Conservation (phyloP, 2,888 invertebrate genomes). For the Scaptomyza flava region DNA sequence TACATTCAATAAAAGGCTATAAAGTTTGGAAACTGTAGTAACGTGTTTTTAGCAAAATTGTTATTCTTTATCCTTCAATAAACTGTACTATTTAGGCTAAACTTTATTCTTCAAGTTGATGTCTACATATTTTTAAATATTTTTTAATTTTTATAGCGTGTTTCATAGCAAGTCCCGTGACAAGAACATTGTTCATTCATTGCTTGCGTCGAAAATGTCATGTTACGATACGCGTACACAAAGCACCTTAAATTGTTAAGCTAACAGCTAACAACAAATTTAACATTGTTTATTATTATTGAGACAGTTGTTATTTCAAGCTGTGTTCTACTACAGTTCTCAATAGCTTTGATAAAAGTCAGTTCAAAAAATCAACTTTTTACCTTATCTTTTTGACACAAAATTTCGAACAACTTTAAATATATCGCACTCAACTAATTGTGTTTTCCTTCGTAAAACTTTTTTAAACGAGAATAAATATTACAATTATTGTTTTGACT, state of each 20-base stretch:
- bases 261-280: background rate
- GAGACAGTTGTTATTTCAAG: no score
- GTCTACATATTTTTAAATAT: background rate
- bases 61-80: background rate
- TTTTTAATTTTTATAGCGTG: background rate
- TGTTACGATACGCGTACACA: background rate
- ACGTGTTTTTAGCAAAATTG: no score
- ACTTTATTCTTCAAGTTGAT: background rate
- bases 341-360: background rate
- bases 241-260: background rate
- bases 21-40: no score
- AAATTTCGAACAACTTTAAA: constrained; percentile 34
- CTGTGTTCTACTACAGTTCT: background rate
- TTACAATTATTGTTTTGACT: background rate
- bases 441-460: constrained; percentile 37
- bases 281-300: no score
- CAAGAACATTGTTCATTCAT: background rate
- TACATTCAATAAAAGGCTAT: background rate
- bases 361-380: background rate
- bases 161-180: background rate
- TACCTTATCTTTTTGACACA: constrained; percentile 8
- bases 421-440: constrained; percentile 45
- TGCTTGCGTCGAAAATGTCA: background rate
- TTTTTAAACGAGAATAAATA: background rate
- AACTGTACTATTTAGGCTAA: background rate